A percentile compares a stretch with the other conserved stretches of the same genome.
phyloP scores from a whole-genome alignment of 2,113 vertebrate species.

The Columba janthina region DNA sequence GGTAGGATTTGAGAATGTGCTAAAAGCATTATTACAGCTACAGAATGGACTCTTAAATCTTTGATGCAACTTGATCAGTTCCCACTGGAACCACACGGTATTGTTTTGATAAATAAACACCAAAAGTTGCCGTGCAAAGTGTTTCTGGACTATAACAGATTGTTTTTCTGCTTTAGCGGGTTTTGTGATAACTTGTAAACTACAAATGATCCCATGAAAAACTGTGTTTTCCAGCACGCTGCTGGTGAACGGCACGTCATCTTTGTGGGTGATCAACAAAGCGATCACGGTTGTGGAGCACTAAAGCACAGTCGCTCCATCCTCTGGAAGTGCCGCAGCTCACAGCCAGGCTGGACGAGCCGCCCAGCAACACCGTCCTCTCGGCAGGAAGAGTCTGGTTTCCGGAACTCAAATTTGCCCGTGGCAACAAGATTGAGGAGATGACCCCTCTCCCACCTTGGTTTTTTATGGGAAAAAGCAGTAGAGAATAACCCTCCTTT shows the following conservation, averaged over 20 bases:
- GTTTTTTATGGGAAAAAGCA: background rate
- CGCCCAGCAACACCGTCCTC: rapidly evolving
- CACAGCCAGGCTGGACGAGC: background rate
- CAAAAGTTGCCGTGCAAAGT: constrained; percentile 14
- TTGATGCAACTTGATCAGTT: constrained; percentile 58
- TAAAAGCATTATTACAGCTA: constrained; percentile 55
- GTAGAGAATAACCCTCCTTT: background rate
- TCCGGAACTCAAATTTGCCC: background rate
- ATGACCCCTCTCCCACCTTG: background rate
- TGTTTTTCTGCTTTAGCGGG: constrained; percentile 1
- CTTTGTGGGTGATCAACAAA: background rate
- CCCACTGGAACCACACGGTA: constrained; percentile 14
- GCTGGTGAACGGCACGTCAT: background rate
- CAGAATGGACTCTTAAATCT: constrained; percentile 54
- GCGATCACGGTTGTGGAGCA: background rate
- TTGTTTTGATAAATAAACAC: constrained; percentile 55
- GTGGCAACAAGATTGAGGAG: background rate
- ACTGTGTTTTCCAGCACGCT: background rate
- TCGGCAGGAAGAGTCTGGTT: background rate
- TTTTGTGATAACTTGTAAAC: background rate
- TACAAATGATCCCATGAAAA: background rate
- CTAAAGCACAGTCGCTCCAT: background rate
- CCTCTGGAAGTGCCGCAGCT: background rate
- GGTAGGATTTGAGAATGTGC: constrained; percentile 24
- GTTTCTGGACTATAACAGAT: background rate